Evolutionary conservation across 2,797 vertebrate species (phyloP), one percentile per base, ranked within the genome.

Genomic region (Cheirogaleus major): DNA sequence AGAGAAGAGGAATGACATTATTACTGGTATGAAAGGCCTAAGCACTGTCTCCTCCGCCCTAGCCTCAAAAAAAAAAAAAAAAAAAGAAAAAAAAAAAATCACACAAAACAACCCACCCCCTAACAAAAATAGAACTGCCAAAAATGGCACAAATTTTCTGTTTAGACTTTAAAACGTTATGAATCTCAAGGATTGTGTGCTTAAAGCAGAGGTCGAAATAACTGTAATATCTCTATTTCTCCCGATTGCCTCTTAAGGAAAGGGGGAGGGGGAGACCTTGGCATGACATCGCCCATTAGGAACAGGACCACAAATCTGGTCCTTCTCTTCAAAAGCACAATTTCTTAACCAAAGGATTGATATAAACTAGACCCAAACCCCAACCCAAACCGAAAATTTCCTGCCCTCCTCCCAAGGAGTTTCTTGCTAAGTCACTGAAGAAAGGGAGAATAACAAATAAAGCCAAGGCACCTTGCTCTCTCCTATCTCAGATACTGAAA

Each of bases 391-490:
- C 82, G 93, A 97, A 97, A 97, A 97, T 91, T 83, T 86, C 0
- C 95, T 91, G 72, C 87, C 65, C 79, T 91, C 82, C 90, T 92
- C 57, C 94, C 80, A 79, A 41, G 75, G 89, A 96, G 97, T 76
- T 98, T 98, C 98, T 97, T 98, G 98, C 98, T 95, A 98, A 98
- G 98, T 98, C 98, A 98, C 98, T 67, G 84, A 97, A 65, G 65
- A 93, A 82, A 84, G 48, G 14, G 41, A 83, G 55, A 59, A 69
- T 57, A 96, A 96, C 91, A 96, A 95, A 97, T 95, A 95, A 97
- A 94, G 76, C 79, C 85, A 83, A 81, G 69, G 79, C 76, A 96
- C 67, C 93, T 85, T 67, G 88, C 73, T 67, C 91, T 92, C 89
- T 79, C 86, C 80, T 43, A 50, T 84, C 70, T 83, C 70, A 38